Conservation (phyloP, 2,113 vertebrate species). For the Syngnathus typhle region DNA sequence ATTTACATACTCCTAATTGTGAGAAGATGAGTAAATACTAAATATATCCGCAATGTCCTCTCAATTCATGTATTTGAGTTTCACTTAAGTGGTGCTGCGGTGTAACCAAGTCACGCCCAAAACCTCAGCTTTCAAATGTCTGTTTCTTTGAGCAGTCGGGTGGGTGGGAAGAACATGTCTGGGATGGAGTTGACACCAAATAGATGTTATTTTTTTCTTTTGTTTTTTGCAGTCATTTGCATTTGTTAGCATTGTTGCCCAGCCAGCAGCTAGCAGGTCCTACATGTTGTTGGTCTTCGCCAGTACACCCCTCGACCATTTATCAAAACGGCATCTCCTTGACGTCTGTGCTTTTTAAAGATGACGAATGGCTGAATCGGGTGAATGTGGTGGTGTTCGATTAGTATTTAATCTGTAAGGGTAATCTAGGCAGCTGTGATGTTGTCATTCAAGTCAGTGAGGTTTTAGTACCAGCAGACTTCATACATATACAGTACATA, state of each 20-base stretch:
- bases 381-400: conserved; percentile 67
- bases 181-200: conserved; percentile 31
- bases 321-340: conserved; percentile 25
- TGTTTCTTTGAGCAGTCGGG: neutral
- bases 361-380: conserved; percentile 55
- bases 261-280: conserved; percentile 18
- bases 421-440: conserved; percentile 68
- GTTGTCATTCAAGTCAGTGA: conserved; percentile 64
- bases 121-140: conserved; percentile 29
- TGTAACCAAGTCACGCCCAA: conserved; percentile 8
- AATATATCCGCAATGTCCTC: neutral
- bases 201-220: neutral
- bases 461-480: conserved; percentile 66
- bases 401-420: conserved; percentile 62
- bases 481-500: conserved; percentile 63
- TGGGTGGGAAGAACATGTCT: neutral
- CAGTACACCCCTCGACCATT: conserved; percentile 25
- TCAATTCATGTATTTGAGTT: neutral
- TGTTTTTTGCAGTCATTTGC: conserved; percentile 12
- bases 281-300: conserved; percentile 50
- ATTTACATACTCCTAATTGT: neutral
- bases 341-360: conserved; percentile 46
- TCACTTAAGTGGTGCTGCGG: neutral
- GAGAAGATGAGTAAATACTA: neutral
- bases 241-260: conserved; percentile 16